Conservation (phyloP, 2,888 invertebrate genomes). For the Zonitis immaculata region DNA sequence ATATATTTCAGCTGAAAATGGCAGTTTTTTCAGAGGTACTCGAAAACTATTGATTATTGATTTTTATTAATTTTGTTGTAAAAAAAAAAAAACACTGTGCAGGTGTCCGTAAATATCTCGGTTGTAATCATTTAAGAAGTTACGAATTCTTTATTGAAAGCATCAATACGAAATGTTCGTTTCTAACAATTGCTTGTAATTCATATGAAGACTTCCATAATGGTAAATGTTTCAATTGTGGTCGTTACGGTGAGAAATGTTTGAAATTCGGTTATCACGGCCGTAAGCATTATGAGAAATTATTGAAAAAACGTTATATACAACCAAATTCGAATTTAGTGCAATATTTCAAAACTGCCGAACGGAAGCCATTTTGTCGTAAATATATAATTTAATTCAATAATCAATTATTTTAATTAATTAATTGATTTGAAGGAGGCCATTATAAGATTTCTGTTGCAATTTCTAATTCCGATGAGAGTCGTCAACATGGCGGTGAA, state of each 20-base stretch:
- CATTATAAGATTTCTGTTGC: slow-evolving; percentile 74
- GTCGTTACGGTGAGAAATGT: slow-evolving; percentile 60
- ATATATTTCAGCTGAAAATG: slow-evolving; percentile 60
- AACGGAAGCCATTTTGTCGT: slow-evolving; percentile 71
- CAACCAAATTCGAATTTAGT: slow-evolving; percentile 53
- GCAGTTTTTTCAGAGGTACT: slow-evolving; percentile 48
- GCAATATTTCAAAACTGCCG: slow-evolving; percentile 70
- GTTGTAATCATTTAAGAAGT: slow-evolving; percentile 85
- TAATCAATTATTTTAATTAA: too few relatives aligned
- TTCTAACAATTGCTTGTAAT: slow-evolving; percentile 71
- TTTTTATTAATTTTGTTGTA: neutral
- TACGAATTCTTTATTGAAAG: slow-evolving; percentile 81
- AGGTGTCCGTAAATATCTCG: slow-evolving; percentile 66
- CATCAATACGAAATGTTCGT: slow-evolving; percentile 72
- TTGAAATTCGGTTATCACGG: slow-evolving; percentile 67
- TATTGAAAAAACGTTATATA: slow-evolving; percentile 49
- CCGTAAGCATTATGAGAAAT: slow-evolving; percentile 51
- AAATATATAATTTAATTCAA: too few relatives aligned
- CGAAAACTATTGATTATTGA: neutral
- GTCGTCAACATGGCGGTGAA: slow-evolving; percentile 70
- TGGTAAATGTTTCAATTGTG: slow-evolving; percentile 68
- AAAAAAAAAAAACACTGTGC: slow-evolving; percentile 21
- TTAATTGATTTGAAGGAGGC: too few relatives aligned
- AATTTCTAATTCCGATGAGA: slow-evolving; percentile 69
- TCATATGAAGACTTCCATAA: slow-evolving; percentile 60